Evolutionary conservation across 2,113 vertebrate genomes (phyloP).

Genomic region (Sturnira hondurensis): DNA sequence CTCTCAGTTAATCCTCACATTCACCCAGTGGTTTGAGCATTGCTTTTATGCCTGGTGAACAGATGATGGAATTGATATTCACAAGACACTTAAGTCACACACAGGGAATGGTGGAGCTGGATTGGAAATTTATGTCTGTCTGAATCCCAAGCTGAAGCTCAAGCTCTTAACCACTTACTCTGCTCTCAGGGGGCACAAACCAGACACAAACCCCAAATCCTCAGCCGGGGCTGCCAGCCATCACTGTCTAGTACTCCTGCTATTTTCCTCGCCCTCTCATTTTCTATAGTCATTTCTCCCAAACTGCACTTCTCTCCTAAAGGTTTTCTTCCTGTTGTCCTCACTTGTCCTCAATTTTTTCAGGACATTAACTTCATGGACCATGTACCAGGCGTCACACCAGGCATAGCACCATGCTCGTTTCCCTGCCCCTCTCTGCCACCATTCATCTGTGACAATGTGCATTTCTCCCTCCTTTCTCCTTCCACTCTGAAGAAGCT

Average conservation of each 20-base stretch:
- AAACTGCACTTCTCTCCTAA: not conserved
- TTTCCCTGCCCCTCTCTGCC: too few relatives aligned
- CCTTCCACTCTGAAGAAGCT: not conserved
- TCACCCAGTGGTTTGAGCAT: not conserved
- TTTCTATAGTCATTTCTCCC: not conserved
- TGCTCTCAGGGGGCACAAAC: not conserved
- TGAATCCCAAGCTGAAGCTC: not conserved
- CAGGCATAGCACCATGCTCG: too few relatives aligned
- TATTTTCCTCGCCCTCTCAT: not conserved
- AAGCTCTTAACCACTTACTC: not conserved
- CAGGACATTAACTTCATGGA: not conserved
- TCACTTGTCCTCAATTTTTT: not conserved
- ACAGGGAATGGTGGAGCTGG: not conserved
- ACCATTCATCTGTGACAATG: not conserved
- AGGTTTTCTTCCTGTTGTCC: not conserved
- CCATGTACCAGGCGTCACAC: not conserved
- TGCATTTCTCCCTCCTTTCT: not conserved
- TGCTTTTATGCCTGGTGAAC: not conserved
- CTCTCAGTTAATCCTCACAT: not conserved
- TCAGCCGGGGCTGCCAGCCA: not conserved
- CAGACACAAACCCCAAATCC: not conserved
- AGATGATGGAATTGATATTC: not conserved
- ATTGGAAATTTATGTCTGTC: not conserved
- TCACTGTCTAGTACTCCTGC: not conserved
- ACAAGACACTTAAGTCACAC: not conserved